These are phyloP conservation scores for Danio rerio DNA, from an alignment of 2,113 vertebrate genomes.

Conservation along the genomic window GRCz12tu NC_133180.1:27828501-27829000, in stretches of 20 bases:
- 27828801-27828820: conserved; percentile 60
- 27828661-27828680: conserved; percentile 38
- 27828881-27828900: conserved; percentile 71
- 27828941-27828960: conserved; percentile 63
- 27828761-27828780: conserved; percentile 61
- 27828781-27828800: conserved; percentile 62
- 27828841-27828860: conserved; percentile 72
- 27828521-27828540: conserved; percentile 17
- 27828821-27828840: conserved; percentile 63
- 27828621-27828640: not conserved
- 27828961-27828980: conserved; percentile 40
- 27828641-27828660: conserved; percentile 29
- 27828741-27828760: conserved; percentile 28
- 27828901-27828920: conserved; percentile 56
- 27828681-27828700: conserved; percentile 5
- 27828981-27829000: not conserved
- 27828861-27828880: conserved; percentile 66
- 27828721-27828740: conserved; percentile 3
- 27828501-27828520: not conserved
- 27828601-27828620: conserved; percentile 25
- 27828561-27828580: conserved; percentile 1
- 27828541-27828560: not conserved
- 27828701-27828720: conserved; percentile 1
- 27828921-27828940: conserved; percentile 72
- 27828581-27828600: conserved; percentile 1